These are phyloP conservation scores for Cecidostiba fungosa DNA, from an alignment of 2,888 invertebrate genomes.

Conservation along the genomic window DNA sequence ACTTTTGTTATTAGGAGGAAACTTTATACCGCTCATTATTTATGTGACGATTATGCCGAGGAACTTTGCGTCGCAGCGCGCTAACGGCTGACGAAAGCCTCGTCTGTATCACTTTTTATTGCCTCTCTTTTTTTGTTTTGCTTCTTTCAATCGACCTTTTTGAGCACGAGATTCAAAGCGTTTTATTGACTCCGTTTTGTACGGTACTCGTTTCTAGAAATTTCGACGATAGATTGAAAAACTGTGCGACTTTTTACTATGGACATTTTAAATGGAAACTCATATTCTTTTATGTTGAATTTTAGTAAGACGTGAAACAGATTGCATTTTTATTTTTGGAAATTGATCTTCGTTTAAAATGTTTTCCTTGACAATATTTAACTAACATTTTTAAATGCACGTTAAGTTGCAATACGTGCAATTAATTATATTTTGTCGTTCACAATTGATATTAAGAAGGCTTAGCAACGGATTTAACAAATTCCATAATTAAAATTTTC, in stretches of 20 bases:
- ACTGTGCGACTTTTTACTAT: no score
- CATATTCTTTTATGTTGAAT: no score
- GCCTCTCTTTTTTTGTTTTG: not conserved
- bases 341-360: no score
- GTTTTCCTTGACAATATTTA: no score
- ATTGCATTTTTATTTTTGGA: no score
- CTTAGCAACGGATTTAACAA: not conserved
- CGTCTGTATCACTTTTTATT: slow-evolving; percentile 34
- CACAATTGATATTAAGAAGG: slow-evolving; percentile 17
- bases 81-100: slow-evolving; percentile 56
- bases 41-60: slow-evolving; percentile 69
- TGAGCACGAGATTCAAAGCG: not conserved
- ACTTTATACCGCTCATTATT: slow-evolving; percentile 70
- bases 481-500: not conserved
- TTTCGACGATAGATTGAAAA: no score
- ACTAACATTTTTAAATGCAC: slow-evolving; percentile 18
- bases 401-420: not conserved
- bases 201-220: not conserved
- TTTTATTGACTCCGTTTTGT: not conserved
- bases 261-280: no score
- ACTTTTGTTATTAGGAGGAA: slow-evolving; percentile 70
- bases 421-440: not conserved
- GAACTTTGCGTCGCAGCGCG: slow-evolving; percentile 63
- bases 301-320: no score
- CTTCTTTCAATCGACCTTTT: not conserved